Evolutionary conservation across 2,113 vertebrate species (phyloP).

Genomic region (Indicator indicator): DNA sequence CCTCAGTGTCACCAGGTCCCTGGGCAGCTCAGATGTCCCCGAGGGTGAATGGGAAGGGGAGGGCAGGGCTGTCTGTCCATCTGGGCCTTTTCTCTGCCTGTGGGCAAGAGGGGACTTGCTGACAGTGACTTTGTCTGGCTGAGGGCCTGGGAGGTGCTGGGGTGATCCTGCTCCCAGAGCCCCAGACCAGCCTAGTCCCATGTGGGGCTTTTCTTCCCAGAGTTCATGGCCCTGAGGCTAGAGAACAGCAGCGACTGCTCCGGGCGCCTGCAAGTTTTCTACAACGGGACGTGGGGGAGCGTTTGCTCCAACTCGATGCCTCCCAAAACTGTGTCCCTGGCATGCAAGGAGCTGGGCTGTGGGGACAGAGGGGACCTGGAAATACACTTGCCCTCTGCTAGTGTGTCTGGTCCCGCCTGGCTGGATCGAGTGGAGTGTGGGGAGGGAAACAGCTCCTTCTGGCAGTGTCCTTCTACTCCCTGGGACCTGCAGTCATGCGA

Average conservation of each 20-base stretch:
- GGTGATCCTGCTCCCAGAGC: too few species aligned
- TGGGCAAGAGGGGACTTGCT: background rate
- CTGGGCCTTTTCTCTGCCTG: background rate
- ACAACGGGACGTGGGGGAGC: background rate
- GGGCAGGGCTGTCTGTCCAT: background rate
- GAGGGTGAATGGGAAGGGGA: background rate
- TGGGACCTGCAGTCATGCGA: background rate
- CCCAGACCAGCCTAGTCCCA: background rate
- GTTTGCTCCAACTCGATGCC: slow-evolving; percentile 6
- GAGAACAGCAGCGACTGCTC: background rate
- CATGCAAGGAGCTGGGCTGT: background rate
- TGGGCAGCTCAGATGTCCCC: background rate
- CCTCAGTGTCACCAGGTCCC: background rate
- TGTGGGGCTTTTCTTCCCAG: background rate
- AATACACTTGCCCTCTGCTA: background rate
- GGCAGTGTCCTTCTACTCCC: background rate
- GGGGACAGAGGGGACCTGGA: background rate
- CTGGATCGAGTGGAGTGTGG: background rate
- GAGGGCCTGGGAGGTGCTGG: background rate
- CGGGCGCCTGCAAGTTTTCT: slow-evolving; percentile 20
- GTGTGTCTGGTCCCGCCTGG: background rate
- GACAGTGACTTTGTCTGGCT: too few species aligned
- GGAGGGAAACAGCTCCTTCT: background rate
- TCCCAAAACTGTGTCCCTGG: background rate
- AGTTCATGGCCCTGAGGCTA: background rate